phyloP scores from a whole-genome alignment of 2,888 invertebrate genomes.

The Dryomyza anilis region DNA sequence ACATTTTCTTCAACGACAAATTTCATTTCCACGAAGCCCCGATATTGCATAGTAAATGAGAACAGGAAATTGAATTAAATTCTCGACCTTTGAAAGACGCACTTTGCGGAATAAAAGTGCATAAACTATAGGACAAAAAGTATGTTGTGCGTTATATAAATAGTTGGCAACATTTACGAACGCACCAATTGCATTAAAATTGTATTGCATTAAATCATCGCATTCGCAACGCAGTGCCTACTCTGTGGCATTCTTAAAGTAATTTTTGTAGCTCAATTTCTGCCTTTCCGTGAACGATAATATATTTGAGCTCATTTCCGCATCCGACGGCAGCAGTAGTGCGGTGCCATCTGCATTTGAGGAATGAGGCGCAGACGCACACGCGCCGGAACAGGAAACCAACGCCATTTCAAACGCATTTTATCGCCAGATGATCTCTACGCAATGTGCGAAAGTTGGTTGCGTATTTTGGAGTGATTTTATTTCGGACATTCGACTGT shows the following conservation, averaged over 20 bases:
- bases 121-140: not conserved
- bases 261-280: not conserved
- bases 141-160: not conserved
- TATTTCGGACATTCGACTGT: not conserved
- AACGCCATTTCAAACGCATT: constrained; percentile 24
- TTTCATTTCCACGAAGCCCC: too few relatives aligned
- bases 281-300: constrained; percentile 11
- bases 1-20: too few relatives aligned
- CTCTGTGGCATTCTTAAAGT: not conserved
- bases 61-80: constrained; percentile 15
- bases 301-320: constrained; percentile 27
- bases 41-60: not conserved
- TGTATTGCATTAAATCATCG: not conserved
- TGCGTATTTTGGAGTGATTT: not conserved
- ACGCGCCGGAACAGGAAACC: constrained; percentile 29
- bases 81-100: not conserved
- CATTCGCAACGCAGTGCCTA: not conserved
- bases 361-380: not conserved
- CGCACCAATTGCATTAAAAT: not conserved
- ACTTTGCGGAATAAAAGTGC: not conserved
- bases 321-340: constrained; percentile 17
- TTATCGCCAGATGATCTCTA: constrained; percentile 12
- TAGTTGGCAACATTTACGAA: not conserved
- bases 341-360: not conserved
- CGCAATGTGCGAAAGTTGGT: not conserved